Evolutionary conservation across 2,797 vertebrate species (phyloP).

Genomic region (Uromys caudimaculatus): DNA sequence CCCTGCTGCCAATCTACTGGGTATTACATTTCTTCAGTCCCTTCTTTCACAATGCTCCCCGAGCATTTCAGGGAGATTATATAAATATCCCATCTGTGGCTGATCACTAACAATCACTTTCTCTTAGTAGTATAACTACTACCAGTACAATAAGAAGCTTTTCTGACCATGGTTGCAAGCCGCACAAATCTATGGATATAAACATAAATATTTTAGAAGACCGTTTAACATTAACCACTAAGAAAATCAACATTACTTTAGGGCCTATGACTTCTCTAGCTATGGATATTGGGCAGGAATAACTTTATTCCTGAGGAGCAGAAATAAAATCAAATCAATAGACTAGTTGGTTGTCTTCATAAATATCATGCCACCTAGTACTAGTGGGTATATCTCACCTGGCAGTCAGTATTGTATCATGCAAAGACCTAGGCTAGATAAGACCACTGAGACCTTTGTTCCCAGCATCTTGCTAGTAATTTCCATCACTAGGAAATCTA

Average conservation of each 20-base stretch:
- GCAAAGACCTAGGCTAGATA: background rate
- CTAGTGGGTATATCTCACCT: background rate
- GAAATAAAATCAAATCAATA: background rate
- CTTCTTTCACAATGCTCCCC: background rate
- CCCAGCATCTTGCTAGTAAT: background rate
- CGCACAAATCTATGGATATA: background rate
- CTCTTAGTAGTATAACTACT: too few relatives aligned
- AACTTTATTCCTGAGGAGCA: background rate
- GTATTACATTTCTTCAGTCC: background rate
- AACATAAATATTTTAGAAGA: background rate
- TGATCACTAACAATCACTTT: background rate
- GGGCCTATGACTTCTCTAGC: background rate
- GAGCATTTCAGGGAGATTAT: too few relatives aligned
- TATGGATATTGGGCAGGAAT: background rate
- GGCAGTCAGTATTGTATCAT: background rate
- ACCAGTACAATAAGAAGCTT: too few relatives aligned
- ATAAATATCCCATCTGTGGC: background rate
- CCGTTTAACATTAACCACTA: background rate
- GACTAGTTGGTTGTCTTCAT: background rate
- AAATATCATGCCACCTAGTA: background rate
- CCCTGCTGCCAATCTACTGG: background rate
- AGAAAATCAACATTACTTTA: background rate
- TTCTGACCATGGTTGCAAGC: background rate
- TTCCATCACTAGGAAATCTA: background rate
- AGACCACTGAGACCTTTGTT: background rate